These are phyloP conservation scores for Drosophila parabipectinata DNA, from an alignment of 1,140 invertebrate species.

Conservation along the genomic window DNA sequence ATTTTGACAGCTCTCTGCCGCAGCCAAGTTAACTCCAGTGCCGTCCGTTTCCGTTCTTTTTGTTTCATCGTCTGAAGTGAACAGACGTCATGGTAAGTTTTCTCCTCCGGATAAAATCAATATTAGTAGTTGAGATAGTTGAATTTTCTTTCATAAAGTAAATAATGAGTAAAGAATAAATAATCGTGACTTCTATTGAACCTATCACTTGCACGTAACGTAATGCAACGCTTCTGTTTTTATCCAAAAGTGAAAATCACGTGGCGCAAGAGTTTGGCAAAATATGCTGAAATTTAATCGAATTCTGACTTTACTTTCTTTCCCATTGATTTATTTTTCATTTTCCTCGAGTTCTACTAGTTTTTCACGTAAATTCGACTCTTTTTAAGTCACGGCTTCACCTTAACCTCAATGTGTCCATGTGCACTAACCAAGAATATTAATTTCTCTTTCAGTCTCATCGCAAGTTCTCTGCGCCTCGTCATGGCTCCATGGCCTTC, in stretches of 20 bases:
- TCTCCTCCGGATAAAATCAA: not conserved
- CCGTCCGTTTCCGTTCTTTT: constrained; percentile 67
- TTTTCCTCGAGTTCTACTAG: not conserved
- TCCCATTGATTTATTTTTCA: not conserved
- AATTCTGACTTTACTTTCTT: too few relatives aligned
- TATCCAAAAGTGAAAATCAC: too few relatives aligned
- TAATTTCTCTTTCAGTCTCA: constrained; percentile 91
- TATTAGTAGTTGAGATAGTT: not conserved
- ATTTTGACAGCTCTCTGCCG: not conserved
- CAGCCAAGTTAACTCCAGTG: constrained; percentile 46
- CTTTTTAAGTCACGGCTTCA: constrained; percentile 1
- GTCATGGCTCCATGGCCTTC: constrained; percentile 99
- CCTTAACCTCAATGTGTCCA: constrained; percentile 19
- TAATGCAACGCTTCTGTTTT: too few relatives aligned
- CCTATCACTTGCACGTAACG: too few relatives aligned
- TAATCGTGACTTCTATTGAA: not conserved
- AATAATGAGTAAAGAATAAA: not conserved
- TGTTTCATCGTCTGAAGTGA: constrained; percentile 75
- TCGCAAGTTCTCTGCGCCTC: constrained; percentile 99
- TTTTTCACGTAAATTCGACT: not conserved
- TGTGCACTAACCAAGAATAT: not conserved
- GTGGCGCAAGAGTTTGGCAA: too few relatives aligned
- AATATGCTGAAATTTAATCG: too few relatives aligned
- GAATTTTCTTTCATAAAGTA: not conserved
- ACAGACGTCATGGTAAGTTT: constrained; percentile 78